Evolutionary conservation across 2,113 vertebrate genomes (phyloP).

Genomic region (Paramisgurnus dabryanus): DNA sequence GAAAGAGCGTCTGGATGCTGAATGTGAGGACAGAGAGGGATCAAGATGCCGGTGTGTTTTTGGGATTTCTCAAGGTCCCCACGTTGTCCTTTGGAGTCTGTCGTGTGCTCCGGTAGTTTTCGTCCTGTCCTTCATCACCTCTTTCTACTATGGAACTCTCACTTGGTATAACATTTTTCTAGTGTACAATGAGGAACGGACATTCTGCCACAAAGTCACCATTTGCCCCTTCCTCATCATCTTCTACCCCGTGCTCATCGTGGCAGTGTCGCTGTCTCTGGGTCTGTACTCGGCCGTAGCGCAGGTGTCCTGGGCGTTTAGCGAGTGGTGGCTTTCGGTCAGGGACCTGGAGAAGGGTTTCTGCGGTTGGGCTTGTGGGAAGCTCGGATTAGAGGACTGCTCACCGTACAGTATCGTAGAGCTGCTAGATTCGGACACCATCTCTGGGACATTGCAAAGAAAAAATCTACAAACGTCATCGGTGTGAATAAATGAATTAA

Average conservation of each 20-base stretch:
- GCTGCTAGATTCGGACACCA: constrained; percentile 91
- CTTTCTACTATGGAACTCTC: constrained; percentile 98
- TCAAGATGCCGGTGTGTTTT: constrained; percentile 78
- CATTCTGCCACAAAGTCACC: constrained; percentile 98
- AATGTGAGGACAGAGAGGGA: constrained; percentile 72
- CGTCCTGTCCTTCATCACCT: constrained; percentile 90
- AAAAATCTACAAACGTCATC: constrained; percentile 87
- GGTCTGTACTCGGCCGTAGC: constrained; percentile 88
- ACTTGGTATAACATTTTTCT: constrained; percentile 99
- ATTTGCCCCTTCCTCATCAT: constrained; percentile 94
- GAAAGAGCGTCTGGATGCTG: constrained; percentile 79
- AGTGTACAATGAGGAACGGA: constrained; percentile 98
- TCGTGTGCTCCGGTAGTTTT: constrained; percentile 93
- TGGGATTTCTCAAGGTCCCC: constrained; percentile 85
- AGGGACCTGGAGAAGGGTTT: constrained; percentile 97
- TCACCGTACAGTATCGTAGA: constrained; percentile 97
- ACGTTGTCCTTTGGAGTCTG: constrained; percentile 91
- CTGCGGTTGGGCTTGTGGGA: constrained; percentile 96
- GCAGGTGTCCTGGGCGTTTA: constrained; percentile 95
- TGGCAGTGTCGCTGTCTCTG: constrained; percentile 87
- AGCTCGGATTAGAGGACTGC: constrained; percentile 94
- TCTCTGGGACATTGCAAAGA: constrained; percentile 87
- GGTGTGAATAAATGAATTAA: constrained; percentile 69
- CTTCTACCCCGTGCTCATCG: constrained; percentile 95
- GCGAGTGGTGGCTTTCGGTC: constrained; percentile 90